Evolutionary conservation across 1,140 invertebrate genomes (phyloP).

Genomic region (Melanaphis sacchari): DNA sequence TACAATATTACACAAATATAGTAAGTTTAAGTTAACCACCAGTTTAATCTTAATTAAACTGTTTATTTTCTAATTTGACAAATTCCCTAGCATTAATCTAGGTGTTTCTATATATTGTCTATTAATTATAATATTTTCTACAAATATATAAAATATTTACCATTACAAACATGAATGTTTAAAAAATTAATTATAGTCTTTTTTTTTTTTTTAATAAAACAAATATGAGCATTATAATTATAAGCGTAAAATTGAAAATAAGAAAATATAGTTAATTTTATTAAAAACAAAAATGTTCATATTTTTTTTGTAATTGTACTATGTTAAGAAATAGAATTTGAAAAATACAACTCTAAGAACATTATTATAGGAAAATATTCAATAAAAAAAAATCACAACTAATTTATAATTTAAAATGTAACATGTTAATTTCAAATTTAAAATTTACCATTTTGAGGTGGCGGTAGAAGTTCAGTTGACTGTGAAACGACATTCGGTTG

Average conservation of each 20-base stretch:
- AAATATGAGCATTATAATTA: constrained; percentile 6
- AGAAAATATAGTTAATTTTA: neutral
- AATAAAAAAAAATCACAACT: constrained; percentile 41
- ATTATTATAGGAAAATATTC: neutral
- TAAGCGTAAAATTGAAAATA: neutral
- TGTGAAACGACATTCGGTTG: constrained; percentile 41
- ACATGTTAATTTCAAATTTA: neutral
- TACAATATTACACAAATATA: neutral
- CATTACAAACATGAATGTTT: neutral
- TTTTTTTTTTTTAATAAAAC: constrained; percentile 8
- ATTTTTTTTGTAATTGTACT: neutral
- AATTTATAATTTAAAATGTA: neutral
- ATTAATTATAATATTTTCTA: constrained; percentile 26
- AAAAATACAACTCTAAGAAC: constrained; percentile 27
- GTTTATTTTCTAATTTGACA: constrained; percentile 11
- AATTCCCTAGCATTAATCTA: neutral
- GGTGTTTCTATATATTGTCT: neutral
- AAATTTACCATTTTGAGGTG: constrained; percentile 54
- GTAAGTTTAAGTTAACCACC: neutral
- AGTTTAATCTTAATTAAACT: neutral
- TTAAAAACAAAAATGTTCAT: neutral
- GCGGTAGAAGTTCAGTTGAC: neutral
- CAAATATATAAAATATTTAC: neutral
- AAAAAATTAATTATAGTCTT: neutral
- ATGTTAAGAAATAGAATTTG: constrained; percentile 4